These are phyloP conservation scores for Oncorhynchus masou DNA, from an alignment of 2,113 vertebrate species.

Conservation along the genomic window DNA sequence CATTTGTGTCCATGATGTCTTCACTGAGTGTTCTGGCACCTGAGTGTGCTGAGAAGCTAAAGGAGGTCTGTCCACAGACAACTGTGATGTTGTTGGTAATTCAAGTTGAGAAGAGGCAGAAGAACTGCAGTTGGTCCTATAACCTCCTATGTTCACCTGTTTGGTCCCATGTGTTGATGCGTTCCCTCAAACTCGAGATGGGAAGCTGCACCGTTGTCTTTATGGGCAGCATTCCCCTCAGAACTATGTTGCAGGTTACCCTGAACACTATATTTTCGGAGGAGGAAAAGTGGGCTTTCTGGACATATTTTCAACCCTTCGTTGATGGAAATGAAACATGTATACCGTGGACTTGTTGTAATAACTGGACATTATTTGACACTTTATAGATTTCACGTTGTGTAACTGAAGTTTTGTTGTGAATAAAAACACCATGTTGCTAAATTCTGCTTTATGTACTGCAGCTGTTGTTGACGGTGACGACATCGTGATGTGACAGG, in stretches of 20 bases:
- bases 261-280: not conserved
- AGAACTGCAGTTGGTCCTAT: too few species aligned
- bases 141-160: too few species aligned
- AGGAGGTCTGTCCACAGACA: too few species aligned
- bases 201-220: slow-evolving; percentile 34
- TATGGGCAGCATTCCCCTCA: not conserved
- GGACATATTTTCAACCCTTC: not conserved
- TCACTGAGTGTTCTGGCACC: not conserved
- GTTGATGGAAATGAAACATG: too few species aligned
- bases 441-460: too few species aligned
- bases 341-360: not conserved
- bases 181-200: slow-evolving; percentile 9
- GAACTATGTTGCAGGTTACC: not conserved
- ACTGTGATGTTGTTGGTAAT: too few species aligned
- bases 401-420: not conserved
- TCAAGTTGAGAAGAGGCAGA: too few species aligned
- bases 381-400: not conserved
- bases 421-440: not conserved
- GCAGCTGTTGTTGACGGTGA: too few species aligned
- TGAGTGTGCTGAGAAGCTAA: too few species aligned
- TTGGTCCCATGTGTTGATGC: slow-evolving; percentile 37
- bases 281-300: not conserved
- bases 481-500: too few species aligned
- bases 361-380: not conserved
- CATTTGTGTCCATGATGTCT: slow-evolving; percentile 27